Base-by-base conservation (phyloP, 2,113 vertebrate genomes). In the Phainopepla nitens region DNA sequence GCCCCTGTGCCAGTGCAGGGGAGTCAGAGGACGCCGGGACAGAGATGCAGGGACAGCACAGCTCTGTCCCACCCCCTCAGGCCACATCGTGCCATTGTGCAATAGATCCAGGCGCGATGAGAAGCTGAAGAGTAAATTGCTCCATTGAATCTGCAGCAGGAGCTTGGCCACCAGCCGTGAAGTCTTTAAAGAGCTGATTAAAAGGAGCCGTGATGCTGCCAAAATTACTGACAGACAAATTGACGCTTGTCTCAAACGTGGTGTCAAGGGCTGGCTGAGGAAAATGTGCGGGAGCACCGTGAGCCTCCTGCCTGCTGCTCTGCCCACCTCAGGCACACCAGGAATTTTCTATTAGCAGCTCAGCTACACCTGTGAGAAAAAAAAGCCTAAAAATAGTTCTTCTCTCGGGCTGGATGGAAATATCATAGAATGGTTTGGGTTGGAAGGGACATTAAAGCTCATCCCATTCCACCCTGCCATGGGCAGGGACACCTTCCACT, bases 71-170 rank as follows among this genome's bases (percentile, higher is more conserved):
- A 13, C 10, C 5, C 2, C 28, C 51, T 41, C 51, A 6, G 42
- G 22, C 0, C 4, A 6, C 87, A 6, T 1, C 1, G 1, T 10
- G 20, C 35, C 10, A 0, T 6, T 1, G 0, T 3, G 80, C 72
- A 3, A 17, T 7, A 13, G 71, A 51, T 19, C 50, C 68, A n/a
- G 51, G 64, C 15, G 0, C 1, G 2, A 45, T 0, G 27, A 87
- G 69, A 27, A 41, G 77, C 64, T 58, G 77, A 28, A 35, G 64
- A 89, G 61, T 25, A 36, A 95, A 91, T 35, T 68, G 65, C 78
- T 76, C 78, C 77, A 65, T 41, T 61, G 81, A 88, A 86, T 45
- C 64, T 65, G 79, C 92, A 62, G 95, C 75, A 71, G 92, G 66
- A 80, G 82, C 4, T 89, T 57, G 89, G 71, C 69, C 85, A 83